Evolutionary conservation across 2,888 invertebrate genomes (phyloP), one percentile per base, ranked within the genome.

Genomic region (Ferrisia virgata): DNA sequence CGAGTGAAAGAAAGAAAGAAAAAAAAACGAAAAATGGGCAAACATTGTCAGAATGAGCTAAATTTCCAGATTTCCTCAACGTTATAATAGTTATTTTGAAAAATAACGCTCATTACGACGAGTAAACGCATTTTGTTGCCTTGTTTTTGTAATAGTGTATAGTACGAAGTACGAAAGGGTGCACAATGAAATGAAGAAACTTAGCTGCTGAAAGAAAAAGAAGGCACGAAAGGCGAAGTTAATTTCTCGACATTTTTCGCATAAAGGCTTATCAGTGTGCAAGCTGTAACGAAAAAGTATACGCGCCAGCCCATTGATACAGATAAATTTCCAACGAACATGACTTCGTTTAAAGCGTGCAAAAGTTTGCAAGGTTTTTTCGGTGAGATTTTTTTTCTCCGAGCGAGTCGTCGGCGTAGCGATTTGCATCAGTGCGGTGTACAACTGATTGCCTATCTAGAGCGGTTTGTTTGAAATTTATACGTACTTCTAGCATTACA

Each of bases 21-120:
- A n/a, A 3, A 6, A 0, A 18, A 47, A 47, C n/a, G 18, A 64
- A 64, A 64, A 64, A 64, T 28, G 58, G 11, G 58, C 58, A 64
- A 64, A 64, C 58, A 58, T 58, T 28, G 47, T 47, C 47, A 64
- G 58, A 64, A 64, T 28, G 58, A 25, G 22, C 13, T 9, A 64
- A 64, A 28, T 64, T 64, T 64, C 28, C 58, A 64, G 58, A 64
- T 64, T 64, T 64, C 28, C 58, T 64, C 58, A 64, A 64, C 58
- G 58, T 64, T 64, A 64, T 64, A 64, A 64, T 64, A 25, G 58
- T 25, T 64, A 64, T 64, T 64, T 64, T 64, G 58, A 64, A 64
- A 64, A 64, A 64, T 64, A 64, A 64, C 58, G 25, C 58, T 64
- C 58, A 64, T 64, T 64, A 64, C 58, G 28, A 64, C 58, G 28